These are phyloP conservation scores for Platycnemis pennipes DNA, from an alignment of 2,888 invertebrate genomes.

Conservation along the genomic window DNA sequence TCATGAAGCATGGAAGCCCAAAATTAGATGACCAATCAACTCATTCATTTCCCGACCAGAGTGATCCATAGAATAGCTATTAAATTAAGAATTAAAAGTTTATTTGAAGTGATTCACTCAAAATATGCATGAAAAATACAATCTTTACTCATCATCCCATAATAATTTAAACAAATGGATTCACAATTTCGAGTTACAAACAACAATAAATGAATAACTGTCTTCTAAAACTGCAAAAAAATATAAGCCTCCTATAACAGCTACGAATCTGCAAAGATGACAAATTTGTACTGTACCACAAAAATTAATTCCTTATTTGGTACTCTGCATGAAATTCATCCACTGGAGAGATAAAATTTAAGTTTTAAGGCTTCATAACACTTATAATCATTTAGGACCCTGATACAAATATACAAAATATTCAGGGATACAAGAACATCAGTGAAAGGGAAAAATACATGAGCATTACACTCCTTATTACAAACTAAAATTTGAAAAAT, in stretches of 20 bases:
- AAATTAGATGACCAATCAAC: background rate
- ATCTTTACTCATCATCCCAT: background rate
- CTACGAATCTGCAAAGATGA: conserved; percentile 1
- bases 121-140: background rate
- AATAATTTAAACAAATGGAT: conserved; percentile 20
- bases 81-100: background rate
- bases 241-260: background rate
- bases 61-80: background rate
- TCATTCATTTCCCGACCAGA: background rate
- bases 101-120: background rate
- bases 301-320: background rate
- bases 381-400: too few species aligned
- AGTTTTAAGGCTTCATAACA: background rate
- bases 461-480: too few species aligned
- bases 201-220: background rate
- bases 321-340: background rate
- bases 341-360: background rate
- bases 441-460: too few species aligned
- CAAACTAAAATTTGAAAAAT: too few species aligned
- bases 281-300: conserved; percentile 8
- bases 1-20: background rate
- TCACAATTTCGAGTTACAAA: background rate
- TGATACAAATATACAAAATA: too few species aligned
- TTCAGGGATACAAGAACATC: too few species aligned
- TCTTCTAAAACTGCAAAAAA: background rate